phyloP scores from a whole-genome alignment of 2,888 invertebrate species.

The Drosophila anomalata region DNA sequence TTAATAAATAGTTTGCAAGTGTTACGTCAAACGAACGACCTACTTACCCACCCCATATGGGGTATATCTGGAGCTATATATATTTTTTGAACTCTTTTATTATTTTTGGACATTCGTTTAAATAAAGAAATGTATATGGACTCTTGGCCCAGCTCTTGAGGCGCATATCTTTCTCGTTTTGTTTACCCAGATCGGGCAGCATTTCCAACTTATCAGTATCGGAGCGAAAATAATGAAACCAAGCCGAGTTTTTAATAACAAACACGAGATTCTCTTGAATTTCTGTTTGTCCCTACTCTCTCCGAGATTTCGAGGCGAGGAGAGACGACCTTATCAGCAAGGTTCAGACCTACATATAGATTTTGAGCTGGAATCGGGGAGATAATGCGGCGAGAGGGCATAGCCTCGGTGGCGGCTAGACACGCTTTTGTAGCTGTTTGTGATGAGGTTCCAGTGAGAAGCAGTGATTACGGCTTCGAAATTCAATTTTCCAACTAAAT shows the following conservation, averaged over 20 bases:
- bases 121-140: conserved; percentile 8
- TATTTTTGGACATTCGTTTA: conserved; percentile 18
- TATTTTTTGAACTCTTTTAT: not conserved
- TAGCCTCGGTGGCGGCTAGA: conserved; percentile 49
- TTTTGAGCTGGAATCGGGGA: conserved; percentile 54
- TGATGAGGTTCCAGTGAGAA: conserved; percentile 7
- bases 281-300: not conserved
- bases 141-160: conserved; percentile 42
- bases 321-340: conserved; percentile 65
- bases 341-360: conserved; percentile 67
- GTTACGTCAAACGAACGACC: conserved; percentile 36
- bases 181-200: conserved; percentile 42
- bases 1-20: conserved; percentile 33
- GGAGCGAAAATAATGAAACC: conserved; percentile 6
- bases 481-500: conserved; percentile 34
- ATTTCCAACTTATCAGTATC: conserved; percentile 18
- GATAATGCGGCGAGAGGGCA: conserved; percentile 59
- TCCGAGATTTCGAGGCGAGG: conserved; percentile 14
- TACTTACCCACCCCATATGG: not conserved
- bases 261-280: conserved; percentile 33
- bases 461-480: conserved; percentile 23
- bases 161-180: conserved; percentile 16
- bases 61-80: not conserved
- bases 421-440: conserved; percentile 16
- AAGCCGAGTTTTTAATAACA: conserved; percentile 44